These are phyloP conservation scores for Platygyra sinensis DNA, from an alignment of 64 coral and sea anemone species.

Conservation along the genomic window DNA sequence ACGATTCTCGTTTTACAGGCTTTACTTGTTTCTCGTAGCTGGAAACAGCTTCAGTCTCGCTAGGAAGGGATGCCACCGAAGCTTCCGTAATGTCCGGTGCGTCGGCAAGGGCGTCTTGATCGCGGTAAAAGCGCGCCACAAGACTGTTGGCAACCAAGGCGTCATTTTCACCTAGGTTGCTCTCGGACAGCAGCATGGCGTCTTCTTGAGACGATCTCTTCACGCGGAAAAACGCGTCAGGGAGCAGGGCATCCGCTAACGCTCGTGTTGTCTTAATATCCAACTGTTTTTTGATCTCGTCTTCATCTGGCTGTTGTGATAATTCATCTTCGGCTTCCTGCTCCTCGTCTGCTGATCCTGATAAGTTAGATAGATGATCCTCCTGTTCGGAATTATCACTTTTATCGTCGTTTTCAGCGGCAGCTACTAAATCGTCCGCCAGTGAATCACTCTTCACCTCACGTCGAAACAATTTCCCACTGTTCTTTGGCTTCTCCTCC, in stretches of 20 bases:
- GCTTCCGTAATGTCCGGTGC: background rate
- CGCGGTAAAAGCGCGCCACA: constrained; percentile 86
- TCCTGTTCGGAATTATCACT: background rate
- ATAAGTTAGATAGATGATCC: background rate
- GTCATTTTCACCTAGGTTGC: constrained; percentile 15
- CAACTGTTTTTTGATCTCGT: background rate
- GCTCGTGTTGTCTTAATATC: background rate
- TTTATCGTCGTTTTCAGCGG: constrained; percentile 6
- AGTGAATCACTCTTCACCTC: background rate
- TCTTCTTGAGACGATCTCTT: constrained; percentile 36
- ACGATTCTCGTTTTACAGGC: constrained; percentile 16
- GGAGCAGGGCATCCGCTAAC: constrained; percentile 11
- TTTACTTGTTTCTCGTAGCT: constrained; percentile 8
- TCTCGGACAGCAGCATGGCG: background rate
- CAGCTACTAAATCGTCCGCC: constrained; percentile 30
- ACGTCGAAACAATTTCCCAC: background rate
- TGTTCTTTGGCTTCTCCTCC: background rate
- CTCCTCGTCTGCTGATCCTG: background rate
- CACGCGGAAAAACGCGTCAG: background rate
- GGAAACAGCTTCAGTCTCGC: constrained; percentile 35
- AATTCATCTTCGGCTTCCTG: background rate
- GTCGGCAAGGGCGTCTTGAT: constrained; percentile 62
- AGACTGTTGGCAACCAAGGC: constrained; percentile 34
- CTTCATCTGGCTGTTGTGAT: background rate
- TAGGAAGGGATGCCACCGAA: constrained; percentile 55